phyloP scores from a whole-genome alignment of 1,140 invertebrate species.

The Saccostrea cuccullata region DNA sequence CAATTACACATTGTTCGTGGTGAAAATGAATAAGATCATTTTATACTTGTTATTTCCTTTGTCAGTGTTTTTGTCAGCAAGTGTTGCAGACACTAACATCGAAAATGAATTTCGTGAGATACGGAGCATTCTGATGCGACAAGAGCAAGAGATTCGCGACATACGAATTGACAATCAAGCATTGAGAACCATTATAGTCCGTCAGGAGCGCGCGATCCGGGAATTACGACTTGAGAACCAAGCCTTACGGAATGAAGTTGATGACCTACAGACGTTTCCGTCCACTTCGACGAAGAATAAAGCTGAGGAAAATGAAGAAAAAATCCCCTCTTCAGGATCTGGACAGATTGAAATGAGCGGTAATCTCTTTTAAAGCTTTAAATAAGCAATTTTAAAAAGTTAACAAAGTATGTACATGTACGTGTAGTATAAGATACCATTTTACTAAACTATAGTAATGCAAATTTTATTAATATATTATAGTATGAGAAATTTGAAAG shows the following conservation, averaged over 20 bases:
- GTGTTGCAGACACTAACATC: not conserved
- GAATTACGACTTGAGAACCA: not conserved
- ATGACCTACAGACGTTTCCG: not conserved
- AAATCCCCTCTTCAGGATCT: not conserved
- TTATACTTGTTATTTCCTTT: not conserved
- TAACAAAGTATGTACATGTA: too few species aligned
- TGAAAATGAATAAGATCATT: not conserved
- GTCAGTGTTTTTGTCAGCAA: not conserved
- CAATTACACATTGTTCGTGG: not conserved
- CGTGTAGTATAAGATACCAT: too few species aligned
- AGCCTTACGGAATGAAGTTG: not conserved
- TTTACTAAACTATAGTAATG: too few species aligned
- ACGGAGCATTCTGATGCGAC: not conserved
- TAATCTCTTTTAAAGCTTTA: not conserved
- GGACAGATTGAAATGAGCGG: not conserved
- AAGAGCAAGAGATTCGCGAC: not conserved
- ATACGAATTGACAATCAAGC: not conserved
- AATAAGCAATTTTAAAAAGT: too few species aligned
- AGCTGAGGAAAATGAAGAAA: not conserved
- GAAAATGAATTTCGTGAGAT: constrained; percentile 1
- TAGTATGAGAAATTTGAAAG: too few species aligned
- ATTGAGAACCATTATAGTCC: not conserved
- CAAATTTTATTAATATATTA: too few species aligned
- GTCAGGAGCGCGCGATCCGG: not conserved
- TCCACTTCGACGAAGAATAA: not conserved